Base-by-base conservation (phyloP, 2,888 invertebrate species). In the Ferdinandea cuprea region DNA sequence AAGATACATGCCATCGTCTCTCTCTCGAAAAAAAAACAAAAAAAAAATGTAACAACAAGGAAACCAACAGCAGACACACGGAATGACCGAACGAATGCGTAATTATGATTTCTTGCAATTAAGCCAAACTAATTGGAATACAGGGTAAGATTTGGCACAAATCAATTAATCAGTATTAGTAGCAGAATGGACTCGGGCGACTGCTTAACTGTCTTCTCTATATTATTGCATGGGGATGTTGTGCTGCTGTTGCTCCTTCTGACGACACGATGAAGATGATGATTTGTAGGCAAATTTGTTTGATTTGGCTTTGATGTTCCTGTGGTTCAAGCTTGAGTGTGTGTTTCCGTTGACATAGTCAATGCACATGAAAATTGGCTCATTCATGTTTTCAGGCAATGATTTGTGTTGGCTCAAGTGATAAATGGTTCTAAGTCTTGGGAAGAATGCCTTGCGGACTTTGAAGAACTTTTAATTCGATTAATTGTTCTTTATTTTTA, bases 21-120 rank as follows among this genome's bases (percentile, higher is more conserved):
- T 44, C 21, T 42, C 21, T 56, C 48, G 28, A 19, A 1, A 15
- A n/a, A 32, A 40, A 40, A 37, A 5, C 13, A n/a, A 3, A 37
- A 37, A 13, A 11, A 37, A 37, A 37, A n/a, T n/a, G n/a, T 13
- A 58, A 50, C 69, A 81, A 81, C 81, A 52, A 71, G 74, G 80
- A 76, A 81, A 76, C 35, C 56, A 32, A 46, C 35, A 4, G 21
- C 32, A 63, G 63, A 66, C 35, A 66, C 46, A 54, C 32, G 68
- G 72, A 72, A 72, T 77, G 73, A 68, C 65, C 66, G 46, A 69
- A 44, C 65, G 65, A 69, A 73, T 71, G 78, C 69, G 54, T 74
- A 74, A 79, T 84, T 84, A 84, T 79, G 79, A 84, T 69, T 83
- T 84, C 74, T 73, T 50, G 78, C 68, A 74, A 84, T 73, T 74